Percentiles rank a stretch among this genome's conserved stretches.
These are phyloP conservation scores for Euglossa dilemma DNA, from an alignment of 1,140 invertebrate genomes.

Conservation along the genomic window DNA sequence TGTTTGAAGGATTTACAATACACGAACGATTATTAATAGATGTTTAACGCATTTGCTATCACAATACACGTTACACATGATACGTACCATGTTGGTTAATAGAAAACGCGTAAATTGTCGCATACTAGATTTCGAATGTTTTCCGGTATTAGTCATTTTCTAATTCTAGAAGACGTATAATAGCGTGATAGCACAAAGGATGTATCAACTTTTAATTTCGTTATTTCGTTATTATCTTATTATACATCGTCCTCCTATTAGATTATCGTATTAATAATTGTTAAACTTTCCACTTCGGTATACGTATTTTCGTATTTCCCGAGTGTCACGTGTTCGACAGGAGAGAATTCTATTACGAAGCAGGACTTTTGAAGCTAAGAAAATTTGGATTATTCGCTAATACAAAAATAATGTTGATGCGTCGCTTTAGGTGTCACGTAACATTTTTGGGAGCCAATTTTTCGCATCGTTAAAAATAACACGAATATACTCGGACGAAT, in stretches of 20 bases:
- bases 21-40: constrained; percentile 7
- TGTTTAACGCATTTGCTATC: neutral
- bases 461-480: neutral
- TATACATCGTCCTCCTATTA: too few relatives aligned
- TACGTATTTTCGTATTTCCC: too few relatives aligned
- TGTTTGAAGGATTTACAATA: neutral
- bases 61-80: neutral
- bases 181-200: neutral
- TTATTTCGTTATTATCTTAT: too few relatives aligned
- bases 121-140: neutral
- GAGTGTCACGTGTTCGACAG: neutral
- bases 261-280: too few relatives aligned
- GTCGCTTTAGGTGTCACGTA: neutral
- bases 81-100: neutral
- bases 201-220: too few relatives aligned
- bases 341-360: neutral
- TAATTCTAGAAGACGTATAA: constrained; percentile 12
- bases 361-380: neutral
- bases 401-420: neutral
- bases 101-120: neutral
- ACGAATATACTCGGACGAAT: neutral
- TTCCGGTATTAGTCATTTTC: neutral
- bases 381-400: neutral
- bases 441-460: neutral
- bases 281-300: too few relatives aligned